These are phyloP conservation scores for Sylvilagus floridanus DNA, from an alignment of 2,797 vertebrate genomes.

Conservation along the genomic window DNA sequence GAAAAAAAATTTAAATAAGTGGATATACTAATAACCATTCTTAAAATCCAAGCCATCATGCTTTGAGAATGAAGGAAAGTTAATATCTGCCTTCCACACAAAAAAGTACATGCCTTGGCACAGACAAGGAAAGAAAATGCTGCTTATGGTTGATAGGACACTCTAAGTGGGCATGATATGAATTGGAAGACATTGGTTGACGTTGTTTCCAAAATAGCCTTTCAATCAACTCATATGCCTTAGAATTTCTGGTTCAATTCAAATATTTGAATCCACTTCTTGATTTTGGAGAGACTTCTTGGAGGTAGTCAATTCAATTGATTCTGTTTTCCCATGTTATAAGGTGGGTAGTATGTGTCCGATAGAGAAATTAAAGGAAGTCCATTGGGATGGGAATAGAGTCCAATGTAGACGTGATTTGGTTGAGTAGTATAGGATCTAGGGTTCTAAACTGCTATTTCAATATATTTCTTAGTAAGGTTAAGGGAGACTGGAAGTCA, in stretches of 20 bases:
- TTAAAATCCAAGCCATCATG: background rate
- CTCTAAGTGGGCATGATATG: background rate
- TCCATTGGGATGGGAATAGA: background rate
- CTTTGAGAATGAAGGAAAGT: background rate
- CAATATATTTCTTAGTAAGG: background rate
- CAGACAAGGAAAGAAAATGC: background rate
- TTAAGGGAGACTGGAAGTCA: background rate
- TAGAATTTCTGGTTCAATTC: background rate
- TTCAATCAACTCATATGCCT: background rate
- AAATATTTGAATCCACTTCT: background rate
- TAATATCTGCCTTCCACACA: background rate
- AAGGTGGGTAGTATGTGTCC: background rate
- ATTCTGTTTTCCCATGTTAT: background rate
- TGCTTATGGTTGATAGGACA: background rate
- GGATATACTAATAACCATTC: background rate
- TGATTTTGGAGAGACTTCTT: background rate
- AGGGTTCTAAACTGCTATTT: background rate
- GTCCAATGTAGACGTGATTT: background rate
- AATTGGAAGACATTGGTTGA: background rate
- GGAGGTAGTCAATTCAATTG: background rate
- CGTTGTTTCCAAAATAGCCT: background rate
- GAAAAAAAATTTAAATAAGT: background rate
- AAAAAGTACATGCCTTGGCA: background rate
- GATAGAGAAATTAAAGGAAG: background rate
- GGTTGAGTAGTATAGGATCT: too few relatives aligned